phyloP scores from a whole-genome alignment of 2,888 invertebrate species.

The Clepsis dumicolana region DNA sequence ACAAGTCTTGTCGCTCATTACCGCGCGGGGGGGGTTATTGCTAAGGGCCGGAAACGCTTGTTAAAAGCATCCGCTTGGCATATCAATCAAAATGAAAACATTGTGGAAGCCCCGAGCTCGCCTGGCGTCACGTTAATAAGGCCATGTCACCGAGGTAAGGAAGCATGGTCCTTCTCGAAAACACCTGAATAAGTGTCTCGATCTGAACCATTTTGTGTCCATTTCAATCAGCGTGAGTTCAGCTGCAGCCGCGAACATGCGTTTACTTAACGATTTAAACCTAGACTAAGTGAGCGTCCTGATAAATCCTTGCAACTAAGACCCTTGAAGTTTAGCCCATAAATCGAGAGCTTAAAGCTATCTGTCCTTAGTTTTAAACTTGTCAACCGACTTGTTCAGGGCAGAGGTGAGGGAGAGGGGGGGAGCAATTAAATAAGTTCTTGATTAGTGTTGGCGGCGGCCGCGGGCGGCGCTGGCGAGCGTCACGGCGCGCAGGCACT shows the following conservation, averaged over 20 bases:
- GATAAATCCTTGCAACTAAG: constrained; percentile 21
- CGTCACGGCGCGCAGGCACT: background rate
- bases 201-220: background rate
- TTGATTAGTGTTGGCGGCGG: constrained; percentile 34
- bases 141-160: background rate
- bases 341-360: constrained; percentile 35
- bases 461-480: background rate
- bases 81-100: constrained; percentile 2
- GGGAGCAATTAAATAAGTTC: constrained; percentile 37
- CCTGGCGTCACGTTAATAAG: background rate
- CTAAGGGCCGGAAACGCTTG: constrained; percentile 1
- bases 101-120: background rate
- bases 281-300: background rate
- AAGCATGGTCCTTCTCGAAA: background rate
- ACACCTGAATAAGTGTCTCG: background rate
- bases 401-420: background rate
- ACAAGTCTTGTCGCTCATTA: constrained; percentile 23
- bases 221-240: background rate
- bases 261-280: background rate
- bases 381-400: constrained; percentile 30
- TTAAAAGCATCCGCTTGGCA: constrained; percentile 14
- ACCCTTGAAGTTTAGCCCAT: constrained; percentile 27
- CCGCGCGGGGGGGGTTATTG: background rate
- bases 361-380: constrained; percentile 42
- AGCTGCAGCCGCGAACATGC: background rate